Percentiles rank a stretch among this genome's conserved stretches.
Conservation (phyloP, 2,888 invertebrate genomes). For the Melinaea menophilus region DNA sequence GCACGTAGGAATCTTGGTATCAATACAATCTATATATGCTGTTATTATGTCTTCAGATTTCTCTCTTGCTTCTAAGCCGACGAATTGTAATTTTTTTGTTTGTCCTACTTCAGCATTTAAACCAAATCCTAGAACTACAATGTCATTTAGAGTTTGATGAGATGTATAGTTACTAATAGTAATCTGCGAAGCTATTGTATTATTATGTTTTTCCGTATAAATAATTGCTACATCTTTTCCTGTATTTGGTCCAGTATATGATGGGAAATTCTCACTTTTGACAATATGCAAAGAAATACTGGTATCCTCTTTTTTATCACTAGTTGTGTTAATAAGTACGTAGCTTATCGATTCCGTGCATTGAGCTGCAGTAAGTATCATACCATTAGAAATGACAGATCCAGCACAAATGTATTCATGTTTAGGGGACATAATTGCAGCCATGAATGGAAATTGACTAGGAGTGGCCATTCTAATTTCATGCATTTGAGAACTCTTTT, state of each 20-base stretch:
- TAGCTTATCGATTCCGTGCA: conserved; percentile 54
- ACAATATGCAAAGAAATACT: conserved; percentile 49
- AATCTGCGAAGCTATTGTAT: conserved; percentile 53
- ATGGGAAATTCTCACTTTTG: conserved; percentile 61
- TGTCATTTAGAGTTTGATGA: conserved; percentile 42
- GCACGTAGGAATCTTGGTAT: conserved; percentile 62
- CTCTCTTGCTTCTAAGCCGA: conserved; percentile 52
- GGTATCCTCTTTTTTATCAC: conserved; percentile 49
- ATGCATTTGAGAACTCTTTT: conserved; percentile 57
- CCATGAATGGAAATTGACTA: conserved; percentile 65
- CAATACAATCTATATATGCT: conserved; percentile 62
- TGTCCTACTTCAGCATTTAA: conserved; percentile 58
- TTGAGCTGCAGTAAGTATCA: conserved; percentile 59
- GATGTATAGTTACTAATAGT: conserved; percentile 54
- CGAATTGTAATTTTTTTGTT: conserved; percentile 53
- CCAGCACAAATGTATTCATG: conserved; percentile 66
- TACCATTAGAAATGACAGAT: conserved; percentile 55
- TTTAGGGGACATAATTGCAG: conserved; percentile 60
- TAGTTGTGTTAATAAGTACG: conserved; percentile 58
- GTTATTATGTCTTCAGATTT: conserved; percentile 32
- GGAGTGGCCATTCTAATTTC: conserved; percentile 51
- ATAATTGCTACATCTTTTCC: conserved; percentile 60
- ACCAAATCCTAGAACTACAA: conserved; percentile 63
- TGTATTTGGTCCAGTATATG: conserved; percentile 44
- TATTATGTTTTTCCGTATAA: conserved; percentile 61